Percentiles rank a stretch among this genome's conserved stretches.
These are phyloP conservation scores for Pseudococcus jackbeardsleyi DNA, from an alignment of 2,888 invertebrate genomes.

Conservation along the genomic window DNA sequence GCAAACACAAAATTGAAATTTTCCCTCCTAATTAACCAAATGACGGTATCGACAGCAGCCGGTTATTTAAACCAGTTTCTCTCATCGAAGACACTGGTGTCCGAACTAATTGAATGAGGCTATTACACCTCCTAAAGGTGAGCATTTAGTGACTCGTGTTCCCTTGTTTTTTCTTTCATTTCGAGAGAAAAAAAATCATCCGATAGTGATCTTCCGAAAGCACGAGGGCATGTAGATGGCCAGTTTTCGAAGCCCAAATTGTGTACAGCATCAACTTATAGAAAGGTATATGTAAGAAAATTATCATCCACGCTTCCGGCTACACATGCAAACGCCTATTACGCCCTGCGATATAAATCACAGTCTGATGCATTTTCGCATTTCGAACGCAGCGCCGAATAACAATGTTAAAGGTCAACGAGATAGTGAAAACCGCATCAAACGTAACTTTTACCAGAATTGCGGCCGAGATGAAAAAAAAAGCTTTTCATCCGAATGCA, in stretches of 20 bases:
- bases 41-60: slow-evolving; percentile 5
- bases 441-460: slow-evolving; percentile 37
- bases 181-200: not conserved
- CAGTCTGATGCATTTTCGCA: slow-evolving; percentile 31
- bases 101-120: slow-evolving; percentile 29
- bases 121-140: slow-evolving; percentile 11
- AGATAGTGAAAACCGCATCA: slow-evolving; percentile 19
- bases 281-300: slow-evolving; percentile 20
- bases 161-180: not conserved
- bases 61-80: slow-evolving; percentile 38
- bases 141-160: not conserved
- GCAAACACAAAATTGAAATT: slow-evolving; percentile 16
- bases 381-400: not conserved
- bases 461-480: not conserved
- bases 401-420: slow-evolving; percentile 42
- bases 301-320: slow-evolving; percentile 32
- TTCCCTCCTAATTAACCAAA: slow-evolving; percentile 25
- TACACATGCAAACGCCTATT: slow-evolving; percentile 30
- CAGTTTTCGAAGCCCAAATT: not conserved
- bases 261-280: not conserved
- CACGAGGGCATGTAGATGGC: not conserved
- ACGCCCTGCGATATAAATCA: slow-evolving; percentile 37
- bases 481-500: not conserved
- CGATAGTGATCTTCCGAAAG: not conserved
- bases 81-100: not conserved